Conservation (phyloP, 30 jellyfish, hydroid and myxozoan species). For the Aurelia aurita complex sp. Pacific region DNA sequence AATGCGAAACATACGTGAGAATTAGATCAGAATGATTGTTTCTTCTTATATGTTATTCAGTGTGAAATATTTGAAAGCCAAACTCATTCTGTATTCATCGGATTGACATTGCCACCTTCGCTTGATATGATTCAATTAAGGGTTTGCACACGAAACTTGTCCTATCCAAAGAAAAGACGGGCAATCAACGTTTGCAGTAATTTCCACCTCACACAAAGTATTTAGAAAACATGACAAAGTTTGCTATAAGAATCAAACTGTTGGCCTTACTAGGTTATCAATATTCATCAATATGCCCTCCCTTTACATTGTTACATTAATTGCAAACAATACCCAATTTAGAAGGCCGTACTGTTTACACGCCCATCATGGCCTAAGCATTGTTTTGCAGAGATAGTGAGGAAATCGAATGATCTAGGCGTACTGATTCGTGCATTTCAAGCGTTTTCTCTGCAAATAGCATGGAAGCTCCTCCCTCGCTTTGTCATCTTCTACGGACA, state of each 20-base stretch:
- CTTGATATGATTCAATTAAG: slow-evolving; percentile 24
- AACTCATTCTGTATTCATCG: slow-evolving; percentile 40
- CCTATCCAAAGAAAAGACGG: slow-evolving; percentile 6
- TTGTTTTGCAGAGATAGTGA: not conserved
- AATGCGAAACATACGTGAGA: no score
- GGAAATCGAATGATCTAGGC: slow-evolving; percentile 8
- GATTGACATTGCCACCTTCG: slow-evolving; percentile 17
- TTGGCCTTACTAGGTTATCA: slow-evolving; percentile 35
- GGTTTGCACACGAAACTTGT: not conserved
- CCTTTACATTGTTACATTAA: slow-evolving; percentile 23
- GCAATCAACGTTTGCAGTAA: slow-evolving; percentile 32
- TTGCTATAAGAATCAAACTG: slow-evolving; percentile 48
- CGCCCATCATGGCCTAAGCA: slow-evolving; percentile 10
- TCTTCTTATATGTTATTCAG: not conserved
- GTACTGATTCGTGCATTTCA: slow-evolving; percentile 1
- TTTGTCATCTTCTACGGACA: slow-evolving; percentile 1
- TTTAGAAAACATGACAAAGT: slow-evolving; percentile 56
- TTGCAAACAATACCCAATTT: slow-evolving; percentile 15
- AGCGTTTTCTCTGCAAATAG: slow-evolving; percentile 1
- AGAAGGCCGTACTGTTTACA: slow-evolving; percentile 5
- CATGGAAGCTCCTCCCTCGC: not conserved
- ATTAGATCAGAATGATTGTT: no score
- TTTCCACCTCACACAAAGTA: slow-evolving; percentile 33
- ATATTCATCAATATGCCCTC: slow-evolving; percentile 53
- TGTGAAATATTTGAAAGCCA: not conserved